Evolutionary conservation across 1,140 invertebrate species (phyloP), one percentile per base, ranked within the genome.

Genomic region (Oedothorax gibbosus): DNA sequence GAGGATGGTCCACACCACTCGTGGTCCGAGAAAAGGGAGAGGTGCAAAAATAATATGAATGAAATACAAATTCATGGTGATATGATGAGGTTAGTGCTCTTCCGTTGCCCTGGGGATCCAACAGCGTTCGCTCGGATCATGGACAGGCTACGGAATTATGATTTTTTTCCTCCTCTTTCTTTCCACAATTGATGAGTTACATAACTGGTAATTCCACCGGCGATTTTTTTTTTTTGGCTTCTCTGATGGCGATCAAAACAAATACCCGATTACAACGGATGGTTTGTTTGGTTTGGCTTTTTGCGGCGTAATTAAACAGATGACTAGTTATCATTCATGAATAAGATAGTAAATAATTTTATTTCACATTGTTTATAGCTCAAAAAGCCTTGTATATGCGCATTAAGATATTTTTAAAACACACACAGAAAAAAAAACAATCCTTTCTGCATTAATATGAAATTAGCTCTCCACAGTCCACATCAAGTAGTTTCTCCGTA

Each of bases 71-170:
- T 56, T 51, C n/a, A 18, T 56, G 73, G 66, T 65, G 80, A 82
- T 73, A 73, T 56, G 80, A 82, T 82, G 80, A 82, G 80, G 80
- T 82, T 69, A 82, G 68, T 82, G 80, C 80, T 73, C 80, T 82
- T 82, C 80, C 80, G 20, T 82, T 51, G 80, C 80, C 80, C 35
- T 18, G 14, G 80, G 80, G 56, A 35, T 35, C 35, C 57, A 69
- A 82, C 20, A 68, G 57, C 64, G 80, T 49, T 82, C 53, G 53
- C 49, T 20, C 53, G 54, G 78, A 71, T 71, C 66, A 71, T 56
- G 78, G 78, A 49, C 64, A 62, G 54, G 64, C 77, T 20, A 51
- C 62, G 20, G 64, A 79, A 12, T 77, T 77, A 77, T 11, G 51
- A 64, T n/a, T 65, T 54, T 35, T 35, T 54, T 66, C 64, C 56